Conservation (phyloP, 2,888 invertebrate genomes). For the Drosophila nigricruria region DNA sequence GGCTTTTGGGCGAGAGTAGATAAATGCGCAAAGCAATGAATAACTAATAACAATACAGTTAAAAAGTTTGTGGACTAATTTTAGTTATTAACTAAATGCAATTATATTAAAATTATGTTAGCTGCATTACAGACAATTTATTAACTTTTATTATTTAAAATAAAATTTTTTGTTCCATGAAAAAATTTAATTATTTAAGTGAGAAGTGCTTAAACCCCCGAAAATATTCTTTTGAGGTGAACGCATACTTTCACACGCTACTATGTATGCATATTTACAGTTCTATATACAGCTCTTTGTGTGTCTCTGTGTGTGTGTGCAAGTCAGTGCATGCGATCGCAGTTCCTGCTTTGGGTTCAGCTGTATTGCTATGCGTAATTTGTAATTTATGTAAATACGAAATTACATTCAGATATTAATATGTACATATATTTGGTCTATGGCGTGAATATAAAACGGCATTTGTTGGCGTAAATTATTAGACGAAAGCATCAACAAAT, state of each 20-base stretch:
- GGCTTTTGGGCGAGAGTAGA: constrained; percentile 21
- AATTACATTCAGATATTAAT: constrained; percentile 4
- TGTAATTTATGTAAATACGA: constrained; percentile 42
- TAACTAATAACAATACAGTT: constrained; percentile 27
- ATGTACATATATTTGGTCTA: constrained; percentile 23
- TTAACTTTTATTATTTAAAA: background rate
- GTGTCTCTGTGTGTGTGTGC: background rate
- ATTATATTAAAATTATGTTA: background rate
- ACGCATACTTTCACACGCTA: background rate
- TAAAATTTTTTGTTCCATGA: background rate
- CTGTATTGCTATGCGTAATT: constrained; percentile 12
- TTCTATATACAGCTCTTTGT: background rate
- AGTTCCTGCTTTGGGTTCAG: constrained; percentile 13
- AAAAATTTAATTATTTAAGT: background rate
- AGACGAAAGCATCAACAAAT: constrained; percentile 9
- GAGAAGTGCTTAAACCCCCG: background rate
- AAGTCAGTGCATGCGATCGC: constrained; percentile 10
- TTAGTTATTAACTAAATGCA: background rate
- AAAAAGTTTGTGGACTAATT: constrained; percentile 12
- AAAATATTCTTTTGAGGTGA: background rate
- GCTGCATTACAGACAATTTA: rapidly evolving
- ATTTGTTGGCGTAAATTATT: background rate
- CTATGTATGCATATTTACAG: constrained; percentile 12
- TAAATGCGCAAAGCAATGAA: constrained; percentile 19
- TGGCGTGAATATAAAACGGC: background rate